phyloP scores from a whole-genome alignment of 1,140 invertebrate species.

The Orussus abietinus region DNA sequence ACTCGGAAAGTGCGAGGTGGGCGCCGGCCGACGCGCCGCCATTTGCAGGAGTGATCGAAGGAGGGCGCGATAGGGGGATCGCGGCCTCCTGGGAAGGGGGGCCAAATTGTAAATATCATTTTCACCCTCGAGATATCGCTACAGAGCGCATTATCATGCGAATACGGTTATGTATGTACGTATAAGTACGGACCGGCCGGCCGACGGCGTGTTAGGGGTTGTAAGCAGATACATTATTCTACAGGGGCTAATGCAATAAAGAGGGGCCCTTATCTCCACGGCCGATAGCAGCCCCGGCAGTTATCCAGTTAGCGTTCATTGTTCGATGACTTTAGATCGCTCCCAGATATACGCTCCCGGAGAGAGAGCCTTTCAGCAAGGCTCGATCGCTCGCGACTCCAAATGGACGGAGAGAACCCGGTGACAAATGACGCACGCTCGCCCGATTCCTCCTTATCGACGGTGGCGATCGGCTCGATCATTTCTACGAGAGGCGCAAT shows the following conservation, averaged over 20 bases:
- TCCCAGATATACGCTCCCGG: slow-evolving; percentile 41
- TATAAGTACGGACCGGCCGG: slow-evolving; percentile 10
- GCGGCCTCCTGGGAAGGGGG: background rate
- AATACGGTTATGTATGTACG: slow-evolving; percentile 44
- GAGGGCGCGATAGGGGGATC: too few species aligned
- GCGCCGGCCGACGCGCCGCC: too few species aligned
- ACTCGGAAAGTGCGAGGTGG: too few species aligned
- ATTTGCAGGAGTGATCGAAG: too few species aligned
- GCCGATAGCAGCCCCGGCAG: slow-evolving; percentile 46
- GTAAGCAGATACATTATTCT: slow-evolving; percentile 48
- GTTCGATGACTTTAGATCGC: slow-evolving; percentile 51
- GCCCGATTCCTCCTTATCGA: background rate
- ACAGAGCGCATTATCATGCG: slow-evolving; percentile 50
- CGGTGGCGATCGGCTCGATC: too few species aligned
- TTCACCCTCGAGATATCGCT: slow-evolving; percentile 44
- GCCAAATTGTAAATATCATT: slow-evolving; percentile 50
- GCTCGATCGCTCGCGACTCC: slow-evolving; percentile 27
- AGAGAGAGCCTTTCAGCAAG: slow-evolving; percentile 12
- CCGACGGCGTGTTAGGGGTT: slow-evolving; percentile 27
- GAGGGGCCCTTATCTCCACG: slow-evolving; percentile 39
- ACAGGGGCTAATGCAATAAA: slow-evolving; percentile 49
- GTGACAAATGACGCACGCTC: slow-evolving; percentile 46
- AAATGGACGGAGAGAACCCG: slow-evolving; percentile 33
- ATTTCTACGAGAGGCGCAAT: too few species aligned
- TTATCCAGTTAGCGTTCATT: slow-evolving; percentile 54